Evolutionary conservation across 2,797 vertebrate genomes (phyloP), one percentile per base, ranked within the genome.

Genomic region (Pelochelys cantorii): DNA sequence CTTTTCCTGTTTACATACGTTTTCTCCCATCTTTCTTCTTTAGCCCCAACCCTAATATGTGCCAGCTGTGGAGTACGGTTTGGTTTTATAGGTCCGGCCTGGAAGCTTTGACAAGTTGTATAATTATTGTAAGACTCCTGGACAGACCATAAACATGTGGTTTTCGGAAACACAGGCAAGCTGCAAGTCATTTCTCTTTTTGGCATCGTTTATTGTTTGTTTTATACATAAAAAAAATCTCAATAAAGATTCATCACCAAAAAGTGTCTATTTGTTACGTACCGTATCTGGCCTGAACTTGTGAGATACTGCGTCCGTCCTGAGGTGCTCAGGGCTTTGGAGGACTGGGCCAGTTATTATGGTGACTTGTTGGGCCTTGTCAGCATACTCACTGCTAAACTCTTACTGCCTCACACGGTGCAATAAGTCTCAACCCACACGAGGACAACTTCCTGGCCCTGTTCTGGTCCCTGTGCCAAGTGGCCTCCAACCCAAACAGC

Each of bases 251-350:
- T 68, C 20, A 68, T 68, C 17, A 34, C n/a, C 4, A n/a, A 3
- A 68, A 68, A 68, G 31, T 68, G 31, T 68, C 14, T 68, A 68
- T 68, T 68, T 34, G n/a, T 20, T 34, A 68, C 5, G 17, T 68
- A 18, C n/a, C 34, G 8, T 20, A 10, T 34, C 89, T 65, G 54
- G 2, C 5, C 57, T 83, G 54, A 54, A 37, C 34, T 65, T 55
- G 4, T 14, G 37, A 1, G 3, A 14, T 83, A 37, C 65, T 0
- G 0, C 71, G 65, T 85, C 57, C 52, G 48, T 0, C 0, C 11
- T 77, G 31, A 71, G 17, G 22, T 5, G 13, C 42, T 42, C 42
- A 11, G 23, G 5, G 31, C 42, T 79, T 82, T 78, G 54, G 18
- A 12, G 23, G 54, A 87, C n/a, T 22, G 9, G n/a, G n/a, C 31